Conservation (phyloP, 2,113 vertebrate species). For the Athene cunicularia region DNA sequence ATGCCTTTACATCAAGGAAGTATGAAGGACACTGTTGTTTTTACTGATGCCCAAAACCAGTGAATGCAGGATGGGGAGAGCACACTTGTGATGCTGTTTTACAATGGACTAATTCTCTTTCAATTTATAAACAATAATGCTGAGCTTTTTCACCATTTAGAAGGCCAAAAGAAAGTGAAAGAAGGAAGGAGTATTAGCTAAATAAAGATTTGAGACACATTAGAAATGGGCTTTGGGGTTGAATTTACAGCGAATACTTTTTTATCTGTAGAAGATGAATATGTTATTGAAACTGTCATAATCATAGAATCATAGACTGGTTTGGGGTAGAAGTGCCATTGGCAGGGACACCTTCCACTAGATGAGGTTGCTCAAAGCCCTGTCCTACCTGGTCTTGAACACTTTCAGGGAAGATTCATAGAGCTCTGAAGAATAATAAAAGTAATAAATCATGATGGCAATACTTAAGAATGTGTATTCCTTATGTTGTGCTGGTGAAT, state of each 20-base stretch:
- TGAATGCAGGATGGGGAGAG: neutral
- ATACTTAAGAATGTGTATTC: neutral
- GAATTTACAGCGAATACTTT: neutral
- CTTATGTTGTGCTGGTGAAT: neutral
- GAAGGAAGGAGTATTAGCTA: neutral
- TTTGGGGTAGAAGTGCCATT: no score
- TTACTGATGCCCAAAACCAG: neutral
- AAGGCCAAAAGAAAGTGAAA: slow-evolving; percentile 41
- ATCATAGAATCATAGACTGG: no score
- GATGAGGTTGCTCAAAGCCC: no score
- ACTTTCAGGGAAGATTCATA: neutral
- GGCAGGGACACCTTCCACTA: no score
- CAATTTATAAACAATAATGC: slow-evolving; percentile 19
- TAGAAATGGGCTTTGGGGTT: neutral
- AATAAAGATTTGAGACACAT: slow-evolving; percentile 29
- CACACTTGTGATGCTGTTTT: neutral
- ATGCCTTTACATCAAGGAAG: slow-evolving; percentile 51
- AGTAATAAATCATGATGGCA: neutral
- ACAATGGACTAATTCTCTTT: slow-evolving; percentile 13
- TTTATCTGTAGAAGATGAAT: neutral
- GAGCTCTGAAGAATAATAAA: neutral
- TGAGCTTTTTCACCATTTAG: slow-evolving; percentile 48
- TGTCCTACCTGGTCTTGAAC: no score
- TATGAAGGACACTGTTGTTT: slow-evolving; percentile 1
- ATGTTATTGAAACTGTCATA: neutral